A percentile compares a stretch with the other conserved stretches of the same genome.
Evolutionary conservation across 2,797 vertebrate genomes (phyloP).

Genomic region (Hapalemur alaotrensis): DNA sequence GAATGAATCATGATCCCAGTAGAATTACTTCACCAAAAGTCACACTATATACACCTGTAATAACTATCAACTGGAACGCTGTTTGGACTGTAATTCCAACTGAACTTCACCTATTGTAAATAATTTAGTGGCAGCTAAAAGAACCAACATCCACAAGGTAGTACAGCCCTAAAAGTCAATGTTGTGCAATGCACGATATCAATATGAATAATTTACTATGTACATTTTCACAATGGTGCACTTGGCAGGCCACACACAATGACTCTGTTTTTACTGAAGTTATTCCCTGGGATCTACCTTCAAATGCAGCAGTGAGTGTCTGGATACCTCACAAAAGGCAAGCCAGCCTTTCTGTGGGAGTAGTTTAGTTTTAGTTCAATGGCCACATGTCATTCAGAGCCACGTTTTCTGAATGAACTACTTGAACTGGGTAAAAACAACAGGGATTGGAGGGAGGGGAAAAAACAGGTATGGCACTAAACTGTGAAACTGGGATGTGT

Average conservation of each 20-base stretch:
- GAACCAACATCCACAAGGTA: not conserved
- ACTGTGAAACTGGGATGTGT: not conserved
- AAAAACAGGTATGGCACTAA: too few relatives aligned
- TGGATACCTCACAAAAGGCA: not conserved
- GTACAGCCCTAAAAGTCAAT: not conserved
- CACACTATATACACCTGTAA: not conserved
- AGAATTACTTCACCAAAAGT: slow-evolving; percentile 27
- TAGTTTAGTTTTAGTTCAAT: not conserved
- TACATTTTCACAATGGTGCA: not conserved
- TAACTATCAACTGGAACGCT: not conserved
- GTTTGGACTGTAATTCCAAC: not conserved
- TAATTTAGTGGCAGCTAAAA: not conserved
- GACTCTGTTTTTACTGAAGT: not conserved
- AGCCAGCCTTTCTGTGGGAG: not conserved
- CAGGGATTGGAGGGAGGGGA: not conserved
- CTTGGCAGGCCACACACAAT: not conserved
- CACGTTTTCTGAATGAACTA: not conserved
- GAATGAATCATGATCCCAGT: not conserved
- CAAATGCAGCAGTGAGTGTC: not conserved
- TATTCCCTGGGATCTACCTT: not conserved
- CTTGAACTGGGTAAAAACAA: not conserved
- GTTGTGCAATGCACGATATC: not conserved
- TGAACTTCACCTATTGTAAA: not conserved
- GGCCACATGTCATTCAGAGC: not conserved
- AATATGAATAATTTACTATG: not conserved